Evolutionary conservation across 2,113 vertebrate genomes (phyloP).

Genomic region (Psephotus haematonotus): DNA sequence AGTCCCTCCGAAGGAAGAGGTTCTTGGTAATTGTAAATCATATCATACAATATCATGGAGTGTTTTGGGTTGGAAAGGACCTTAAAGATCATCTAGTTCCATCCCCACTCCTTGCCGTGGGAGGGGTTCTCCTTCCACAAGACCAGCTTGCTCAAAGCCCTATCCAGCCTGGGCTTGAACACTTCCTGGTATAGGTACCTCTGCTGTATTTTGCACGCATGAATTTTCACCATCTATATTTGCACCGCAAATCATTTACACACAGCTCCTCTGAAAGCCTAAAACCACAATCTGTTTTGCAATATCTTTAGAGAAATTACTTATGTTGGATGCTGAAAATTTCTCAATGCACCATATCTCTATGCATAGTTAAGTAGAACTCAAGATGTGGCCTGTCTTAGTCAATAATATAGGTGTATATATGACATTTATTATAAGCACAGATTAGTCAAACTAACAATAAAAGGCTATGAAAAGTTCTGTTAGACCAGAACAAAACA

Average conservation of each 20-base stretch:
- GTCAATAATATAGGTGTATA: neutral
- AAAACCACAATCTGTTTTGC: neutral
- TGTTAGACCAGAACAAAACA: neutral
- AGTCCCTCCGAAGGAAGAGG: neutral
- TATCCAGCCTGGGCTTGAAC: neutral
- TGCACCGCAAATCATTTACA: neutral
- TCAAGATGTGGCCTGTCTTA: neutral
- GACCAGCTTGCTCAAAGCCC: neutral
- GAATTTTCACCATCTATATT: neutral
- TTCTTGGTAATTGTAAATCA: neutral
- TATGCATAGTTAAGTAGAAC: neutral
- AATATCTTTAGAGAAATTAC: neutral
- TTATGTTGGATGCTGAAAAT: neutral
- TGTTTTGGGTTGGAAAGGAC: neutral
- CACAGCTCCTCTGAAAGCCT: neutral
- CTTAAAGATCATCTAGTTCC: neutral
- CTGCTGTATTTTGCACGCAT: neutral
- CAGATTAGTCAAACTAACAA: neutral
- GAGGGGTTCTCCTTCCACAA: neutral
- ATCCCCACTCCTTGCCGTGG: neutral
- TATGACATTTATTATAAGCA: neutral
- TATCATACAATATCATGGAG: neutral
- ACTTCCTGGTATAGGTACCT: neutral
- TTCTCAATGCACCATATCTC: neutral
- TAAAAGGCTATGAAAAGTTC: neutral